Evolutionary conservation across 2,797 vertebrate species (phyloP).

Genomic region (Pristis pectinata): DNA sequence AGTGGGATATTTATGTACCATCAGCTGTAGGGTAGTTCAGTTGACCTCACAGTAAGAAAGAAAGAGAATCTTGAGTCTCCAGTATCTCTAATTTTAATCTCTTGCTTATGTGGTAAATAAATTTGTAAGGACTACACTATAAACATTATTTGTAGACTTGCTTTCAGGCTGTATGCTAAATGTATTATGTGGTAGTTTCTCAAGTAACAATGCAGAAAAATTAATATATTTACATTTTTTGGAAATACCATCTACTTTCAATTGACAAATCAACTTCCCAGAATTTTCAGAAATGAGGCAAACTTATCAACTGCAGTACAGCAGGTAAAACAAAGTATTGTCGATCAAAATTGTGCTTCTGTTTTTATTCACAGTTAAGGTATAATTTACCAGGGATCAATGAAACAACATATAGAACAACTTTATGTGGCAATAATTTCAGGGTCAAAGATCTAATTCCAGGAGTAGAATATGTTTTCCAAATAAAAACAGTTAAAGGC

Average conservation of each 20-base stretch:
- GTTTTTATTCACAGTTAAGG: conserved; percentile 55
- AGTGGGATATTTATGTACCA: neutral
- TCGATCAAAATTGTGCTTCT: conserved; percentile 9
- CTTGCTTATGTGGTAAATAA: no score
- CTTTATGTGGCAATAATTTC: conserved; percentile 51
- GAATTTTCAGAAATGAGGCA: neutral
- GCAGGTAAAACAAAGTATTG: neutral
- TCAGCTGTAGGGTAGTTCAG: neutral
- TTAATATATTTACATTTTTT: neutral
- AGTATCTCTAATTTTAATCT: neutral
- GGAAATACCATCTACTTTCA: neutral
- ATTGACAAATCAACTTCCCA: neutral
- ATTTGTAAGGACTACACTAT: neutral
- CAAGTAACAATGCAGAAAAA: neutral
- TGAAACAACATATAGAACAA: conserved; percentile 48
- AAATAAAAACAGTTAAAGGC: conserved; percentile 65
- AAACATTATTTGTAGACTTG: neutral
- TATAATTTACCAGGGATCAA: conserved; percentile 50
- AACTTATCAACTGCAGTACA: neutral
- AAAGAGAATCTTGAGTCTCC: neutral
- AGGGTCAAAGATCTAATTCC: conserved; percentile 66
- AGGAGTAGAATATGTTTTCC: conserved; percentile 68
- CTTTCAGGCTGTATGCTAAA: neutral
- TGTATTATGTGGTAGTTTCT: neutral
- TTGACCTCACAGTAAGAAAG: neutral